phyloP scores from a whole-genome alignment of 2,113 vertebrate genomes.

The Eublepharis macularius region DNA sequence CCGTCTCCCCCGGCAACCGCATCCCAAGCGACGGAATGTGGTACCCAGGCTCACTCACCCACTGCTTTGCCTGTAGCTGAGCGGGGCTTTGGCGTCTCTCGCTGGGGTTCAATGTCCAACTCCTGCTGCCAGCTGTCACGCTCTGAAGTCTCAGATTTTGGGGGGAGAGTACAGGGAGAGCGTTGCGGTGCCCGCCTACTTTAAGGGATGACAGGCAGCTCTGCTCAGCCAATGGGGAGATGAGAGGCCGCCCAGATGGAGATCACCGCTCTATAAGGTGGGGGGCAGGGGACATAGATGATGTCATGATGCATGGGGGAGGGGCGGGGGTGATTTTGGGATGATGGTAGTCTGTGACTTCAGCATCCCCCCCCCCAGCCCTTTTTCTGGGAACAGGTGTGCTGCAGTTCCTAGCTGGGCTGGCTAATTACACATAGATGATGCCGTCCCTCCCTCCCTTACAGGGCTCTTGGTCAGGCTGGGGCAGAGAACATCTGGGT shows the following conservation, averaged over 20 bases:
- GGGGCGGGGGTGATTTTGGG: neutral
- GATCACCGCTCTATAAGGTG: neutral
- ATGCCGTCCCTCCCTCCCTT: neutral
- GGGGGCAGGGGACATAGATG: constrained; percentile 17
- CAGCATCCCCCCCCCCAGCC: neutral
- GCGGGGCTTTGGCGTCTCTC: neutral
- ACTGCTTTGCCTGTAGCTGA: neutral
- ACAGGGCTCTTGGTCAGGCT: neutral
- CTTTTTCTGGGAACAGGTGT: neutral
- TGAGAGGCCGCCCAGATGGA: constrained; percentile 3
- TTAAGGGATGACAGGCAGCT: constrained; percentile 3
- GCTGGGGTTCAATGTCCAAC: neutral
- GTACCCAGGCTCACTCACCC: constrained; percentile 15
- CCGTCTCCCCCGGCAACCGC: constrained; percentile 27
- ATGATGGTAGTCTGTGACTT: neutral
- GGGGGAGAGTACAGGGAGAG: neutral
- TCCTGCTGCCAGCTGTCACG: constrained; percentile 11
- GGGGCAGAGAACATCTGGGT: neutral
- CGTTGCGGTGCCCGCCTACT: neutral
- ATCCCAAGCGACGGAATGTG: neutral
- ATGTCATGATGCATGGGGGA: constrained; percentile 27
- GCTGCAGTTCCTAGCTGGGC: neutral
- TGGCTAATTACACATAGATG: neutral
- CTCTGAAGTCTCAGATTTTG: constrained; percentile 15
- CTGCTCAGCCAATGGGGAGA: constrained; percentile 13